Evolutionary conservation across 92 coral and sea anemone genomes (phyloP).

Genomic region (Micromussa lordhowensis): DNA sequence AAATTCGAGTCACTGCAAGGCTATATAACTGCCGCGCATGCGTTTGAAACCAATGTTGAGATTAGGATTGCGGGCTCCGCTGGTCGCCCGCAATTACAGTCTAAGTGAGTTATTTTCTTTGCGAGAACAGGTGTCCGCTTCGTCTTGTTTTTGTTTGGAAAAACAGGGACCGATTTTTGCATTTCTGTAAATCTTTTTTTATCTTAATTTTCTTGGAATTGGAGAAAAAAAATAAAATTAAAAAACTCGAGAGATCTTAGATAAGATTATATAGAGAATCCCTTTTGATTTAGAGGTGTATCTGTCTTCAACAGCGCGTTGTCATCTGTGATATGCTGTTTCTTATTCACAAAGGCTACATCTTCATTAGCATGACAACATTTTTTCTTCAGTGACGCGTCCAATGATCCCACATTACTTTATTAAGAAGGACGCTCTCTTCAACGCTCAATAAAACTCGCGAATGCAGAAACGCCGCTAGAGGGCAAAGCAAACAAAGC

Average conservation of each 20-base stretch:
- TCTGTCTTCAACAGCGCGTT: background rate
- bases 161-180: background rate
- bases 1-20: no score
- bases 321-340: background rate
- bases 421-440: background rate
- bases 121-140: constrained; percentile 10
- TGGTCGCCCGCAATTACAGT: no score
- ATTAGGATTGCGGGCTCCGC: no score
- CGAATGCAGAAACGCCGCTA: background rate
- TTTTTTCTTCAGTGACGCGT: background rate
- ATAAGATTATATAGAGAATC: background rate
- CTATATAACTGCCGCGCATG: no score
- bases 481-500: background rate
- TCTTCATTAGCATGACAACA: background rate
- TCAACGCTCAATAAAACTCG: background rate
- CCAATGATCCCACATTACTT: background rate
- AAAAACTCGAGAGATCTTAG: background rate
- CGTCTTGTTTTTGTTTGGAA: background rate
- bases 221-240: background rate
- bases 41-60: no score
- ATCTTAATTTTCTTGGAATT: background rate
- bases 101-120: constrained; percentile 7
- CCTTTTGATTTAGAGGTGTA: background rate
- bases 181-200: background rate
- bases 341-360: background rate